Base-by-base conservation (phyloP, 2,888 invertebrate species). In the Archaeoteleia sp. region DNA sequence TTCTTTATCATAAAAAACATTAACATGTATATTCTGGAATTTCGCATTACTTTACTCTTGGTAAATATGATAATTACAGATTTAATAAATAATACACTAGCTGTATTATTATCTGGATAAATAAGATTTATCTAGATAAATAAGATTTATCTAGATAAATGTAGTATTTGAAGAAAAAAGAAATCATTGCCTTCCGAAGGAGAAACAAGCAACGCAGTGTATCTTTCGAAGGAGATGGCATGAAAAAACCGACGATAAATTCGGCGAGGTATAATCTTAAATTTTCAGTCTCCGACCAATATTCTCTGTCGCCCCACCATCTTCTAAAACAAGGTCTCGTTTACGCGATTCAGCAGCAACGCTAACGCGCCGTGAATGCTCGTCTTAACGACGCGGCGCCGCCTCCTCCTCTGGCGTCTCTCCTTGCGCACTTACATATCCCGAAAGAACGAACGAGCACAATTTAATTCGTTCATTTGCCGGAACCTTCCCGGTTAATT, bases 401-500 rank as follows among this genome's bases (percentile, higher is more conserved):
- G 7, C 43, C 30, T 55, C 40, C 25, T 27, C 37, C 51, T 34
- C 46, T 23, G 42, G 35, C 46, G 46, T 46, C n/a, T n/a, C n/a
- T 46, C n/a, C 14, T 34, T 35, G 51, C 37, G 53, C 35, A 30
- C 61, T 55, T 60, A 55, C 62, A 58, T 48, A 67, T 61, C 48
- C 58, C 45, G 40, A 57, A 61, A 62, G 67, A 57, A 65, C 43
- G 58, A 65, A 51, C 45, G 45, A 57, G 58, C 60, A 72, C 76
- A 77, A 79, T 79, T 78, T 74, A 78, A 78, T 81, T 78, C 74
- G 73, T 77, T 76, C 74, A 75, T 77, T 77, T 72, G 71, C 67
- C 73, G 71, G 72, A 75, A 75, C 67, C 60, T 72, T 68, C 72
- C 51, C 68, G 66, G 74, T 78, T 78, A 79, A 80, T 81, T 80